Base-by-base conservation (phyloP, 1,140 invertebrate genomes). In the Rhyzopertha dominica region DNA sequence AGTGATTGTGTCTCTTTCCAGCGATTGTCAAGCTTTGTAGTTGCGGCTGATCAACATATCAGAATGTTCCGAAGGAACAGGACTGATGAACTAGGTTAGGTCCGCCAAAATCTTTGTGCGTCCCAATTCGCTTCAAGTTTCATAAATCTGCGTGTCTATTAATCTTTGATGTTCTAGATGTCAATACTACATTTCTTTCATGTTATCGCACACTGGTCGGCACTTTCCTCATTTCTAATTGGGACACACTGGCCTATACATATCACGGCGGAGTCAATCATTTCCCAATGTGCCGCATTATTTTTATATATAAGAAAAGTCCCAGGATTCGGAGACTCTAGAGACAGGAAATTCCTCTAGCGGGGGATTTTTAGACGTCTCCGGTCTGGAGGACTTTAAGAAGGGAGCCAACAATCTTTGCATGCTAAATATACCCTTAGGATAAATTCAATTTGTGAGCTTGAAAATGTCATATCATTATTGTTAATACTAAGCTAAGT, bases 1-100 rank as follows among this genome's bases (percentile, higher is more conserved):
- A 57, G 51, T 59, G 59, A 61, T 61, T 61, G 59, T 61, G 59
- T 59, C 59, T 61, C 59, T 55, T 48, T 53, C 45, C 22, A 31
- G 40, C 18, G 24, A n/a, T n/a, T n/a, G 20, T 39, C 40, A 44
- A 43, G 39, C 37, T 9, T 22, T 16, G 20, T 32, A 31, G 17
- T 31, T 7, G 20, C 12, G 10, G 42, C 30, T 24, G 23, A 23
- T 29, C 29, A 53, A 58, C 56, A 58, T 58, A 58, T 58, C 54
- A 56, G 36, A 50, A 30, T 38, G 41, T 53, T 50, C 50, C 38
- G 42, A 39, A n/a, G n/a, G 30, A 32, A 12, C 42, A 31, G 24
- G 29, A 32, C 38, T 22, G 31, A 7, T 26, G 23, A 19, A 10
- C n/a, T 4, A 24, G 13, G 24, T 34, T 32, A 16, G 35, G 35